Conservation (phyloP, 37 sponge, comb jelly and placozoan genomes). For the Cliona cf. orientalis region DNA sequence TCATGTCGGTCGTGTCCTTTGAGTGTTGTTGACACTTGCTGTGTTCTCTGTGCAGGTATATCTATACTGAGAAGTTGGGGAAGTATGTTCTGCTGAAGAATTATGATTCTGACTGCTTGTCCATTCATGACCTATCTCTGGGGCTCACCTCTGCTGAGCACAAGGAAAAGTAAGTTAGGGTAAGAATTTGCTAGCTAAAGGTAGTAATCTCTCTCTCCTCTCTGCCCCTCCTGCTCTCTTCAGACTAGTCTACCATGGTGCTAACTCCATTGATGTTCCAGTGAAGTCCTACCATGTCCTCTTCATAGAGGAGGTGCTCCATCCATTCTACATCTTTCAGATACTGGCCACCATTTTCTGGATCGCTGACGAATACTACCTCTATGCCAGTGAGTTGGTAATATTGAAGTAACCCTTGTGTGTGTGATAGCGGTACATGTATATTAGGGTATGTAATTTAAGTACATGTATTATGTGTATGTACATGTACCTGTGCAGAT, state of each 20-base stretch:
- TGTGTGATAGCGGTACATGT: neutral
- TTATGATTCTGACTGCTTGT: conserved; percentile 20
- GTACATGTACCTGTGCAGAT: too few relatives aligned
- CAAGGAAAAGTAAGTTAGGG: conserved; percentile 4
- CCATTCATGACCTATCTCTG: conserved; percentile 21
- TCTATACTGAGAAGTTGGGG: conserved; percentile 18
- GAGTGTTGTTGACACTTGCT: neutral
- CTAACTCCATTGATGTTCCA: conserved; percentile 64
- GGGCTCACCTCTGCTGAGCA: conserved; percentile 31
- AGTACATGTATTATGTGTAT: neutral
- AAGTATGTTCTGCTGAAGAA: conserved; percentile 33
- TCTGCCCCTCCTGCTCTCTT: neutral
- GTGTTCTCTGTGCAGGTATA: conserved; percentile 25
- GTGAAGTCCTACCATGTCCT: conserved; percentile 64
- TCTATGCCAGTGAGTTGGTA: conserved; percentile 59
- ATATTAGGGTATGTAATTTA: neutral
- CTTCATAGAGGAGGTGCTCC: conserved; percentile 68
- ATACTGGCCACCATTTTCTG: conserved; percentile 57
- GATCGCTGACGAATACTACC: conserved; percentile 69
- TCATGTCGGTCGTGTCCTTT: neutral
- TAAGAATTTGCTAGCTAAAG: neutral
- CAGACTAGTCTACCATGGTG: conserved; percentile 33
- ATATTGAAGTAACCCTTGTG: too few relatives aligned
- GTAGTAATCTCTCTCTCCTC: neutral
- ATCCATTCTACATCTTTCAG: conserved; percentile 86